Evolutionary conservation across 2,797 vertebrate genomes (phyloP).

Genomic region (Macropus fuliginosus): DNA sequence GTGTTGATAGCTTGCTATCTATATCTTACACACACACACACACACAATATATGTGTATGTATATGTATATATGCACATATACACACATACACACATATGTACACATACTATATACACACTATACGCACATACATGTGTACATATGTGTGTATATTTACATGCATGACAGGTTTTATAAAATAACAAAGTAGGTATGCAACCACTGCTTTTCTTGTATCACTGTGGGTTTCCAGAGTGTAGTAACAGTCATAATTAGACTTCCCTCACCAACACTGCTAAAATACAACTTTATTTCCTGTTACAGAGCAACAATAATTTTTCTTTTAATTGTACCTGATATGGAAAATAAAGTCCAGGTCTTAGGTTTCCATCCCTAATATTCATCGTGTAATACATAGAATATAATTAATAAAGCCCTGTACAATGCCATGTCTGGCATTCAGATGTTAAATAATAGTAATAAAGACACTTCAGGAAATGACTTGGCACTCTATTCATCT

Average conservation of each 20-base stretch:
- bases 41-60: too few relatives aligned
- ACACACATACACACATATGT: too few relatives aligned
- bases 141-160: too few relatives aligned
- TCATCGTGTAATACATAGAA: background rate
- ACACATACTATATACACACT: too few relatives aligned
- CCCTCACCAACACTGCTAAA: conserved; percentile 21
- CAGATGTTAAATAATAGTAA: conserved; percentile 44
- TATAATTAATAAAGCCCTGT: conserved; percentile 23
- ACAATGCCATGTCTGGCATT: conserved; percentile 29
- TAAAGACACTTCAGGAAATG: conserved; percentile 70
- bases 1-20: background rate
- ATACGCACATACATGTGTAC: too few relatives aligned
- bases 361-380: conserved; percentile 1
- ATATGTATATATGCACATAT: too few relatives aligned
- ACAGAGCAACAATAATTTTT: background rate
- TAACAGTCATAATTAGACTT: background rate
- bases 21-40: background rate
- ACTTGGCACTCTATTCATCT: conserved; percentile 60
- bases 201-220: background rate
- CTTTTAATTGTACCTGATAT: conserved; percentile 30
- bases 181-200: background rate
- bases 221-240: background rate
- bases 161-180: background rate
- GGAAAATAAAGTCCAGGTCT: conserved; percentile 11
- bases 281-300: background rate